Base-by-base conservation (phyloP, 2,888 invertebrate species). In the Patella ulyssiponensis region DNA sequence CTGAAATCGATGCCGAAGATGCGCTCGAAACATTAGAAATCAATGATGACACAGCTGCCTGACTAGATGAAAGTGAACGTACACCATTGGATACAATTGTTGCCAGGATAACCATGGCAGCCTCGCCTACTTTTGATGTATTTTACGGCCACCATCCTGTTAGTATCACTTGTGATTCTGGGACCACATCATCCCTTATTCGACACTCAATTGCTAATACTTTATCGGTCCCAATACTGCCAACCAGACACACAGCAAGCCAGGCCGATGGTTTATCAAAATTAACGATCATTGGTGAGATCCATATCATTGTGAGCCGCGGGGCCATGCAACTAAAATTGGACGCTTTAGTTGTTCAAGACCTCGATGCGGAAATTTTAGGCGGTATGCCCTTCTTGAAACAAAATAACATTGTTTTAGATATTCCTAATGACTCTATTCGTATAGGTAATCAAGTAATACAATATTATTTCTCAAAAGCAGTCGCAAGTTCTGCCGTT, bases 311-410 rank as follows among this genome's bases (percentile, higher is more conserved):
- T 9, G 15, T 64, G 23, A 64, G 17, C 9, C 64, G 64, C 23
- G 64, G 64, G 7, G 64, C n/a, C 64, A 64, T 64, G n/a, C 64
- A 64, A 20, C 17, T 64, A 64, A n/a, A 14, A 64, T 64, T 64
- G 20, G 64, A 64, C n/a, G 17, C 64, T 7, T 20, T 64, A 9
- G 64, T 64, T 20, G 64, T 64, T 20, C n/a, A 64, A 64, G 64
- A 64, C 23, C 17, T 64, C n/a, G 64, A 64, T 64, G 64, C 64
- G 7, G 64, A 64, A n/a, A 64, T 64, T 64, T 12, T 64, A 3
- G n/a, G n/a, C n/a, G n/a, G 64, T 9, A 64, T 64, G 64, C 64
- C 64, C n/a, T 64, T 64, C 11, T 20, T 64, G 64, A 64, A n/a
- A 64, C 64, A 64, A 64, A 64, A 64, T 20, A 64, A 64, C 12